Base-by-base conservation (phyloP, 2,113 vertebrate genomes). In the Dipodomys spectabilis region DNA sequence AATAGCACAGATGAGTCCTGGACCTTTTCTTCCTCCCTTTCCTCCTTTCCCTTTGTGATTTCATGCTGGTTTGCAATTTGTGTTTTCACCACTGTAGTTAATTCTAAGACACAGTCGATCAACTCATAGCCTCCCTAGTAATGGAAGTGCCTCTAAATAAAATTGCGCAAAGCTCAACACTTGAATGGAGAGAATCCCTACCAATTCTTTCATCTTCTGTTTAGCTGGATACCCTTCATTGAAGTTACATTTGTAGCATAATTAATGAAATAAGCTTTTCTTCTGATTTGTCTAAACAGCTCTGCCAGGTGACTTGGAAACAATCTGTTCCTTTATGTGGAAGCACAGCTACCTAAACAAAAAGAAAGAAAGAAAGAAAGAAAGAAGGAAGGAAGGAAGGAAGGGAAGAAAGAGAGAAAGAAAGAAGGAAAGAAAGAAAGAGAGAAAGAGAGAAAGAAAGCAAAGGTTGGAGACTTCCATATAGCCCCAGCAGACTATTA, bases 1-100 rank as follows among this genome's bases (percentile, higher is more conserved):
- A 90, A 85, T 35, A 62, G 57, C 32, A 57, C 44, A 10, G 74
- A 13, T 1, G 85, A 94, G 91, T 79, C 60, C 45, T 74, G 1
- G n/a, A 88, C 68, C 92, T 91, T 91, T 53, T 73, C 90, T 28
- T 77, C 80, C 86, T 94, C 57, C 65, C 45, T 85, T 80, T 77
- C 53, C 45, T 92, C 86, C n/a, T 86, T 78, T 93, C 53, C 88
- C 79, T 96, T 93, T 94, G 95, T 94, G 95, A 97, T 92, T 97
- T 95, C 92, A 90, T 78, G 96, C 96, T 97, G 96, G 85, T 96
- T 96, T 97, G 93, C 90, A 95, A 96, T 96, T 97, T 97, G 93
- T 92, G 93, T 86, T 95, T 96, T 75, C 85, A 96, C 88, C 92
- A 83, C 96, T 95, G 93, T 92, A 92, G 94, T 95, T 96, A 95